Evolutionary conservation across 35 echinoderm and acorn worm genomes (phyloP).

Genomic region (Diadema setosum): DNA sequence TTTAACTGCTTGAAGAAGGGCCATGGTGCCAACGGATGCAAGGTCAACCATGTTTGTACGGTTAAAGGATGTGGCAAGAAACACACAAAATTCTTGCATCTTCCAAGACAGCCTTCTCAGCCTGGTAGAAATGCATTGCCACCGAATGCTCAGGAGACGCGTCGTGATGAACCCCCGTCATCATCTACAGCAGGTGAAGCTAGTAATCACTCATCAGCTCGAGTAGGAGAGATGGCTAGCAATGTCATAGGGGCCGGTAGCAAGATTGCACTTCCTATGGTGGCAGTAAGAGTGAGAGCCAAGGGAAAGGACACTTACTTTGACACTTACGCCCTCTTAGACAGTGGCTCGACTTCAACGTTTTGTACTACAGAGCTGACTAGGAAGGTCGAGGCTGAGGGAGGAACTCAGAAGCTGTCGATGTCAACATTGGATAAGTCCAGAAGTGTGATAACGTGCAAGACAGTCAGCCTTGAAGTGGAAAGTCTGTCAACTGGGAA

Average conservation of each 20-base stretch:
- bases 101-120: not conserved
- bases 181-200: not conserved
- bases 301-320: not conserved
- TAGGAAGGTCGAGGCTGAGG: not conserved
- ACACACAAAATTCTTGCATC: constrained; percentile 53
- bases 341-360: constrained; percentile 40
- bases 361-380: constrained; percentile 24
- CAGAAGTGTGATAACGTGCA: not conserved
- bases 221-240: not conserved
- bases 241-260: not conserved
- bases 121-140: not conserved
- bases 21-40: constrained; percentile 12
- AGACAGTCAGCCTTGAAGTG: not conserved
- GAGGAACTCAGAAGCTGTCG: not conserved
- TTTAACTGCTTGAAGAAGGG: constrained; percentile 41
- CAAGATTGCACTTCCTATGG: constrained; percentile 5
- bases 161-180: not conserved
- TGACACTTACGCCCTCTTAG: constrained; percentile 42
- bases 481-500: not conserved
- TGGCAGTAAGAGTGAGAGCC: not conserved
- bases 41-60: constrained; percentile 9
- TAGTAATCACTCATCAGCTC: not conserved
- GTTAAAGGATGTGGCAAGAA: constrained; percentile 19
- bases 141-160: not conserved
- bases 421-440: constrained; percentile 9